Base-by-base conservation (phyloP, 1,140 invertebrate genomes). In the Wasmannia auropunctata region DNA sequence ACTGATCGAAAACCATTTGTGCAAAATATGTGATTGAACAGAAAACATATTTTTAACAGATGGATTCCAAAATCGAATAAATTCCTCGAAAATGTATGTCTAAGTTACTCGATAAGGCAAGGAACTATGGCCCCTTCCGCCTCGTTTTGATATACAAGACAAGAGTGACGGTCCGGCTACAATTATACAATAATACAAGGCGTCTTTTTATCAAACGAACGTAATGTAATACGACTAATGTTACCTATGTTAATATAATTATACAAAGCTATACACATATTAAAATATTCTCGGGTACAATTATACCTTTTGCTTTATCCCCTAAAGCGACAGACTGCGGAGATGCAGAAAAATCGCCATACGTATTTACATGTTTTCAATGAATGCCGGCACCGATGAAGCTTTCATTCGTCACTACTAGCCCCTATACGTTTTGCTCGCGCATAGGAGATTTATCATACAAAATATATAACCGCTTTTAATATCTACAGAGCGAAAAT, bases 221-320 rank as follows among this genome's bases (percentile, higher is more conserved):
- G 34, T 34, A 79, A 77, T n/a, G 3, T 65, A 10, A 49, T 65
- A 14, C 67, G 25, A 28, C 3, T 77, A 56, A 40, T 74, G 31
- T 46, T 37, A 60, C 31, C 7, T 63, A 34, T 28, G 4, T 63
- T 11, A 40, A 63, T 16, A 22, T 77, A 77, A 62, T 62, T 77
- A 77, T 77, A 63, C 11, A 3, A 80, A 80, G 62, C 16, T 69
- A 79, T 31, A 69, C 28, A 58, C 51, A 80, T 83, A 83, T 40
- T 72, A 58, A 83, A 83, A 74, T 83, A 83, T 74, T 72, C 28
- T 74, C 40, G 37, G 58, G 56, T 34, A n/a, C 34, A 80, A 54
- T 22, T 74, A 74, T 58, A 49, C n/a, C n/a, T 58, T 22, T 83
- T 34, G 37, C 51, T 46, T 83, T 60, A 51, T 43, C 1, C 46